These are phyloP conservation scores for Sarcophilus harrisii DNA, from an alignment of 2,797 vertebrate genomes.

Conservation along the genomic window DNA sequence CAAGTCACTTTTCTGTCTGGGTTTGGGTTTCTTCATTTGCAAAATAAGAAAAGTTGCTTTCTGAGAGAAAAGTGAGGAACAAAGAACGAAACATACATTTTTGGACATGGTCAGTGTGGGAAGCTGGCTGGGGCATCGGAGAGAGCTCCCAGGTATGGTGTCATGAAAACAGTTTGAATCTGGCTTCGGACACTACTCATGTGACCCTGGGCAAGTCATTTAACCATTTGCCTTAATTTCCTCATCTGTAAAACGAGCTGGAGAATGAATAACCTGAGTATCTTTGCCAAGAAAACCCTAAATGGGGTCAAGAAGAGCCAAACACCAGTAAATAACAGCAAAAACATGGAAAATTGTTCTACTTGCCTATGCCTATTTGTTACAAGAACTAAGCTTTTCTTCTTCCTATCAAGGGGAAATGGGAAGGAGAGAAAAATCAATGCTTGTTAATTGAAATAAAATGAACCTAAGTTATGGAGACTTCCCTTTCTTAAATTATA, in stretches of 20 bases:
- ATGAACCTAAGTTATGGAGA: neutral
- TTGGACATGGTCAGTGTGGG: neutral
- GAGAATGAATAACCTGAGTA: neutral
- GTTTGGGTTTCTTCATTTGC: neutral
- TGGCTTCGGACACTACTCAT: neutral
- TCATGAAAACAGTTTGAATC: neutral
- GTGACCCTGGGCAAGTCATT: neutral
- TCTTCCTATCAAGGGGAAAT: neutral
- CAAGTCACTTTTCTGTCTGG: neutral
- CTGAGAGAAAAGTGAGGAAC: neutral
- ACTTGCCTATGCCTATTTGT: neutral
- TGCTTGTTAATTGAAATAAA: neutral
- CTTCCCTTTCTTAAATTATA: neutral
- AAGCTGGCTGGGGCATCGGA: neutral
- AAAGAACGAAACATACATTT: neutral
- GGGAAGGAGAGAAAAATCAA: neutral
- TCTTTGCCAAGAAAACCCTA: neutral
- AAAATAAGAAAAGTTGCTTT: neutral
- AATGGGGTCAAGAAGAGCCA: neutral
- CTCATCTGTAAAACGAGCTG: neutral
- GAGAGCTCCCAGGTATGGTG: neutral
- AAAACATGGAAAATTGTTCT: neutral
- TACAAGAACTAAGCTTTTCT: neutral
- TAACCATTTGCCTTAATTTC: neutral
- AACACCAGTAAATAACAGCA: neutral